Evolutionary conservation across 2,888 invertebrate species (phyloP), one percentile per base, ranked within the genome.

Genomic region (Antheraea yamamai): DNA sequence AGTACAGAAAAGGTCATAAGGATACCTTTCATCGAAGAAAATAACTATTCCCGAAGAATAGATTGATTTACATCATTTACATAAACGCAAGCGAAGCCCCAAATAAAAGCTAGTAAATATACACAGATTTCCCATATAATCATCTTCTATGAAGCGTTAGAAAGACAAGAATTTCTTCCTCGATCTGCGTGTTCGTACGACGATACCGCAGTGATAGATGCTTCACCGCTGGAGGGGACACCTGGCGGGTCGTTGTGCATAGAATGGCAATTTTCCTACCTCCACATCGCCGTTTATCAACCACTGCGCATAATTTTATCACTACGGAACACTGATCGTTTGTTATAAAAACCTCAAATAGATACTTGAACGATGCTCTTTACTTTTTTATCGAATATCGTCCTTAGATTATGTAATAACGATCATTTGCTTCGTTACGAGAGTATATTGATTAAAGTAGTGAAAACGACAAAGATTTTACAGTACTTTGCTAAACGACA

Each of bases 241-340:
- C 82, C 81, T 82, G 82, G 77, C 70, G 12, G 39, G n/a, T 70
- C 74, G 78, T 76, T 75, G 77, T 77, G 79, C 77, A 78, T 78
- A 78, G 80, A 80, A 80, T 77, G 78, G 76, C 80, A 79, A 80
- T 75, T 71, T 78, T 76, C 79, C 77, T 79, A 77, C 78, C 78
- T 78, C 81, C 80, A 81, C 77, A 79, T 77, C 77, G 76, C 74
- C 79, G 79, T 82, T 80, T 81, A 80, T 82, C 78, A 81, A 73
- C 78, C 78, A 79, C 80, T 79, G 79, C 80, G 80, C 81, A 82
- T 82, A 81, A 80, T 81, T 81, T 78, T 78, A 75, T 72, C 76
- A 75, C 78, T 80, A 77, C 39, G 70, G 70, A 39, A 70, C 70
- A 39, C 70, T 20, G n/a, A 12, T n/a, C 70, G 70, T 20, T 52